Evolutionary conservation across 1,140 invertebrate species (phyloP), one percentile per base, ranked within the genome.

Genomic region (Hyles euphorbiae): DNA sequence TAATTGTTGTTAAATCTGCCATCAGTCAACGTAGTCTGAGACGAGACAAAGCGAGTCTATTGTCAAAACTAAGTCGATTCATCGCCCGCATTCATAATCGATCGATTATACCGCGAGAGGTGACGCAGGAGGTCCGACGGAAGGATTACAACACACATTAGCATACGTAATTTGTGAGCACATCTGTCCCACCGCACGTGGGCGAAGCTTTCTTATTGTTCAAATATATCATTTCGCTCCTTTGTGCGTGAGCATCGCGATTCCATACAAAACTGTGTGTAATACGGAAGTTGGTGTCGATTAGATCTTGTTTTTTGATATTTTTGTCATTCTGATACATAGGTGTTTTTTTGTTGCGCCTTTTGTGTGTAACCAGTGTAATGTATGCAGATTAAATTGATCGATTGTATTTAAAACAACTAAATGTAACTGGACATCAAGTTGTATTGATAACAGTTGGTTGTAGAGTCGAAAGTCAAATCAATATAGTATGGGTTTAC

Each of bases 161-260:
- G 58, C 76, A 78, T 78, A 74, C 76, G 69, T 76, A 76, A 76
- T 78, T 78, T 70, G 75, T 75, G 74, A 68, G 67, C 65, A 67
- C 76, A 76, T 72, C 68, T 76, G 71, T 64, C 67, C 65, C 63
- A 43, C 49, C 11, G 32, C 65, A 71, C 70, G 72, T 75, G 73
- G 72, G 76, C 73, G 76, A 22, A 69, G 67, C 70, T 68, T 75
- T 72, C 45, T 56, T 47, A 56, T 56, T 56, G 32, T 48, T 48
- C 44, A 56, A 56, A 68, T 64, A 68, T 64, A 61, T 61, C 56
- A 52, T 62, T 60, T 56, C 65, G 50, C 53, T 60, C 46, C 49
- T 61, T 48, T 58, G 12, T 48, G n/a, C 46, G 46, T 48, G 46
- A 48, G 12, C 4, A 48, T 48, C 45, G 44, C 8, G 44, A 56